These are phyloP conservation scores for Chelonus insularis DNA, from an alignment of 1,140 invertebrate genomes.

Conservation along the genomic window DNA sequence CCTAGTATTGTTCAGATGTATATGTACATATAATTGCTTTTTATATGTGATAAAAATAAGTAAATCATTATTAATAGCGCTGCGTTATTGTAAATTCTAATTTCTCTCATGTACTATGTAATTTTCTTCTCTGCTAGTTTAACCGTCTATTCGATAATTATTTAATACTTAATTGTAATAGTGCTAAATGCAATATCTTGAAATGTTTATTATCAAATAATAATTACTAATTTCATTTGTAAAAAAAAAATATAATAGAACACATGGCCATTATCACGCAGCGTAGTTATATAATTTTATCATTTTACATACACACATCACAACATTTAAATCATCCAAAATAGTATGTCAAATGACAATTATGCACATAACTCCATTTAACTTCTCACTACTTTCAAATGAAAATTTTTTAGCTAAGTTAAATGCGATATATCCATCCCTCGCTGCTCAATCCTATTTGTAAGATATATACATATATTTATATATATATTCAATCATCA, in stretches of 20 bases:
- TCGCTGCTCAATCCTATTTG: background rate
- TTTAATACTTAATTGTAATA: slow-evolving; percentile 54
- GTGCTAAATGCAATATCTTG: slow-evolving; percentile 38
- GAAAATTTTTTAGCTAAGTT: too few relatives aligned
- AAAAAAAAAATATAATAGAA: background rate
- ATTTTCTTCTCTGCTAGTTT: background rate
- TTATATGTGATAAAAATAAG: slow-evolving; percentile 58
- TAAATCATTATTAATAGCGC: slow-evolving; percentile 55
- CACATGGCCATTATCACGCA: background rate
- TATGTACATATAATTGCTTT: slow-evolving; percentile 57
- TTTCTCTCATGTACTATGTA: slow-evolving; percentile 44
- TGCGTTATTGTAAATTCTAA: slow-evolving; percentile 55
- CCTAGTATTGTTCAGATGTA: slow-evolving; percentile 51
- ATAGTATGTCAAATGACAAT: background rate
- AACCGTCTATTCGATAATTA: slow-evolving; percentile 31
- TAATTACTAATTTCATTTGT: background rate
- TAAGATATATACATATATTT: background rate
- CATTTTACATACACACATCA: background rate
- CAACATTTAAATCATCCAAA: background rate
- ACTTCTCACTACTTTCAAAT: too few relatives aligned
- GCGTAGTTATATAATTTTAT: background rate
- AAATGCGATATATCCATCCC: background rate
- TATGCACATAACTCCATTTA: too few relatives aligned
- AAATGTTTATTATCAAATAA: slow-evolving; percentile 1
- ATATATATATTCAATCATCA: background rate